Conservation (phyloP, 2,888 invertebrate species). For the Cataglyphis cursor region DNA sequence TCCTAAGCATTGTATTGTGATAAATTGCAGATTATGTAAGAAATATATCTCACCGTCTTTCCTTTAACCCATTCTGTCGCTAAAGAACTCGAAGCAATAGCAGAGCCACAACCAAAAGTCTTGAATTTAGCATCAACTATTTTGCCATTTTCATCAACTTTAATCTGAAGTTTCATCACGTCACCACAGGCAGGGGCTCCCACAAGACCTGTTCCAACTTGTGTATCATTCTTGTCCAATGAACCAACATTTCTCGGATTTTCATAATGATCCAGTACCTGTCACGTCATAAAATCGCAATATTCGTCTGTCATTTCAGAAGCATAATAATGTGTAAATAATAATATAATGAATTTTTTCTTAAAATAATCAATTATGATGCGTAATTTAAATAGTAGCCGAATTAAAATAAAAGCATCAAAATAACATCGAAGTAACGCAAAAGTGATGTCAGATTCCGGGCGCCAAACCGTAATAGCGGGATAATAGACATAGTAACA, state of each 20-base stretch:
- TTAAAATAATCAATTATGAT: too few species aligned
- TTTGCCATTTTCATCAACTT: slow-evolving; percentile 97
- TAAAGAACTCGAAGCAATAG: slow-evolving; percentile 98
- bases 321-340: neutral
- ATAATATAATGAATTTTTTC: too few species aligned
- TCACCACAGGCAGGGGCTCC: slow-evolving; percentile 99
- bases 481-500: too few species aligned
- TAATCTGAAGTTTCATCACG: slow-evolving; percentile 99
- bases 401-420: neutral
- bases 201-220: slow-evolving; percentile 98
- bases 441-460: neutral
- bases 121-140: slow-evolving; percentile 99
- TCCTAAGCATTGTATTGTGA: slow-evolving; percentile 8
- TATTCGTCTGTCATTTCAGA: neutral
- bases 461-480: too few species aligned
- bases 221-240: slow-evolving; percentile 96
- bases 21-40: slow-evolving; percentile 25
- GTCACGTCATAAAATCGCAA: neutral
- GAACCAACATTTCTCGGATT: slow-evolving; percentile 99
- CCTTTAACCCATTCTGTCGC: slow-evolving; percentile 99
- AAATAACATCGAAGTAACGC: neutral
- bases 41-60: slow-evolving; percentile 90
- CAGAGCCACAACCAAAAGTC: slow-evolving; percentile 99
- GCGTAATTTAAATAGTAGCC: neutral
- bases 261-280: slow-evolving; percentile 99